Percentiles rank a stretch among this genome's conserved stretches.
phyloP scores from a whole-genome alignment of 2,797 vertebrate genomes.

The Mormyrops boulengeri region DNA sequence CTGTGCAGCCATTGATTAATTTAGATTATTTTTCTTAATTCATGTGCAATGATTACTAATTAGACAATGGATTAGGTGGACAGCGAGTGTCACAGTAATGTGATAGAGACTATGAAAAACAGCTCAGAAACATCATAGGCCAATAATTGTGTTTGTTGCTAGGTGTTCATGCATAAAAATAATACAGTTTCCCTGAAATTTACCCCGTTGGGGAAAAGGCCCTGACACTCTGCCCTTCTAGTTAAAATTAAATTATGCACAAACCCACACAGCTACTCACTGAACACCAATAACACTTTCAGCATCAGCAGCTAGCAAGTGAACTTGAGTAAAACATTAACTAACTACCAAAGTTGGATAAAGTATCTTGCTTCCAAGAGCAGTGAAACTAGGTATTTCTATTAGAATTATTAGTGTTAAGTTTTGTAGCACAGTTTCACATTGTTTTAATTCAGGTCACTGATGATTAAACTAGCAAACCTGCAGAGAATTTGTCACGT shows the following conservation, averaged over 20 bases:
- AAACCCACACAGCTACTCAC: neutral
- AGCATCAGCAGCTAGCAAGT: neutral
- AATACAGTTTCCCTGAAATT: neutral
- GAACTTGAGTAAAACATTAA: neutral
- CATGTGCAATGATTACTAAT: neutral
- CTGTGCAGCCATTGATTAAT: neutral
- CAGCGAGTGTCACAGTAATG: neutral
- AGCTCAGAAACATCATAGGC: neutral
- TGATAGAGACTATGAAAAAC: neutral
- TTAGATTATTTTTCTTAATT: neutral
- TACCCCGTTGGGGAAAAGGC: neutral
- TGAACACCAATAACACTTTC: neutral
- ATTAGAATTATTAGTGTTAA: neutral
- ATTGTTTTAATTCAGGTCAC: constrained; percentile 4
- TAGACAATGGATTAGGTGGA: neutral
- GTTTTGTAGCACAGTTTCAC: constrained; percentile 6
- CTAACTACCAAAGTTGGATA: neutral
- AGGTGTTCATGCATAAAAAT: neutral
- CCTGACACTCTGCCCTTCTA: neutral
- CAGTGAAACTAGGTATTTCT: neutral
- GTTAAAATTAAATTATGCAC: neutral
- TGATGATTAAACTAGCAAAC: neutral
- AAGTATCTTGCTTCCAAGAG: neutral
- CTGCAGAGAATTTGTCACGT: neutral
- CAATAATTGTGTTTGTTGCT: neutral